Base-by-base conservation (phyloP, 2,888 invertebrate genomes). In the Chymomyza fuscimana region DNA sequence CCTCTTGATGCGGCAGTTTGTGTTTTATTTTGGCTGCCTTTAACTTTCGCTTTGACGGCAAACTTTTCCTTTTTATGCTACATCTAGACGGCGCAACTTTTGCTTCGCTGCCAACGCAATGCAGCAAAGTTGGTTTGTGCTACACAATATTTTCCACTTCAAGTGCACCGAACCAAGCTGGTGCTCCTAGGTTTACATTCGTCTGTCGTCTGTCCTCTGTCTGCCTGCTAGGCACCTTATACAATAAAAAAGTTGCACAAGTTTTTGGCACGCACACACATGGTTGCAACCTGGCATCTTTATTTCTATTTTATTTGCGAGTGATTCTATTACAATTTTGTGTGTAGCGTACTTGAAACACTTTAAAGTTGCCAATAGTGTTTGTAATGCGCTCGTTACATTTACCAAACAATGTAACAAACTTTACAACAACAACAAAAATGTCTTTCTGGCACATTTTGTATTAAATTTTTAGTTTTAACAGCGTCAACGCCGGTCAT, bases 301-400 rank as follows among this genome's bases (percentile, higher is more conserved):
- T 79, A 84, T 83, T 87, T 86, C 87, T 86, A 81, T 86, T 84
- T 84, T 73, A 84, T 79, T 82, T 77, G 81, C 67, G 79, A 79
- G 85, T 82, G 84, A 83, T 84, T 80, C 82, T 71, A 9, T 54
- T 54, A 65, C 84, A 86, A 86, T 83, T 86, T 86, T 82, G 72
- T 76, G 52, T 29, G 40, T 40, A 40, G 59, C 62, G 63, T 59
- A 46, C 63, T 69, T 59, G 40, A 10, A 29, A 10, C 86, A 82
- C 80, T 83, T 84, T 82, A 84, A 86, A 84, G 61, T 86, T 83
- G 75, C 77, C 76, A 73, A 79, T 84, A 83, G 83, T 86, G 86
- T 86, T 83, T 86, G 86, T 80, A 84, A 83, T 82, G 74, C 76
- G 83, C 84, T 84, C 84, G 84, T 84, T 83, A 79, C 82, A 83